Evolutionary conservation across 2,113 vertebrate species (phyloP), one percentile per base, ranked within the genome.

Genomic region (Oxygymnocypris stewartii): DNA sequence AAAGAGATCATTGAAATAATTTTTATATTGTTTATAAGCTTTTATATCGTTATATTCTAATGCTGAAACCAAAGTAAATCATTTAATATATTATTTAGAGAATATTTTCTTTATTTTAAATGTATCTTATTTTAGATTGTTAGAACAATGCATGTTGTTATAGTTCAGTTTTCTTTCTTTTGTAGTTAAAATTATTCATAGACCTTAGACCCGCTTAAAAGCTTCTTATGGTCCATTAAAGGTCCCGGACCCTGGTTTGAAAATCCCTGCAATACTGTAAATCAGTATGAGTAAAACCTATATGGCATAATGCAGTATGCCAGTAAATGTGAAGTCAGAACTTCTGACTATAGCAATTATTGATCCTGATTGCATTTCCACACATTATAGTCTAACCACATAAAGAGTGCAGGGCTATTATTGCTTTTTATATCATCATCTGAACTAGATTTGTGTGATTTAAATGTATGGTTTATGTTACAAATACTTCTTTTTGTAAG

Each of bases 321-420:
- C 69, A 73, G 69, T 73, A 73, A 73, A 40, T 73, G 18, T 40
- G 35, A 73, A 73, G 18, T 23, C 67, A 71, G 67, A 71, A 37
- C 67, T 71, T 71, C 69, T 73, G 37, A 73, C 8, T 40, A n/a
- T n/a, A n/a, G n/a, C n/a, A n/a, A n/a, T n/a, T 73, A 73, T 42
- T 73, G 69, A 74, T 73, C 69, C 37, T 73, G 42, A 42, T 74
- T 74, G 37, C 71, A 42, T 74, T 74, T 74, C 71, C 69, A 20
- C 37, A 42, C 37, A 74, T 74, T 74, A 42, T 42, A 73, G 69
- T 42, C 69, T 40, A n/a, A 42, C 37, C 37, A 13, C n/a, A 74
- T 42, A 6, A 2, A 61, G 57, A 61, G 37, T n/a, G 71, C 40
- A 13, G 4, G 37, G 71, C 37, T 42, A 42, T 73, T 73, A 42